Conservation (phyloP, 2,797 vertebrate species). For the Lindbergichthys nudifrons region DNA sequence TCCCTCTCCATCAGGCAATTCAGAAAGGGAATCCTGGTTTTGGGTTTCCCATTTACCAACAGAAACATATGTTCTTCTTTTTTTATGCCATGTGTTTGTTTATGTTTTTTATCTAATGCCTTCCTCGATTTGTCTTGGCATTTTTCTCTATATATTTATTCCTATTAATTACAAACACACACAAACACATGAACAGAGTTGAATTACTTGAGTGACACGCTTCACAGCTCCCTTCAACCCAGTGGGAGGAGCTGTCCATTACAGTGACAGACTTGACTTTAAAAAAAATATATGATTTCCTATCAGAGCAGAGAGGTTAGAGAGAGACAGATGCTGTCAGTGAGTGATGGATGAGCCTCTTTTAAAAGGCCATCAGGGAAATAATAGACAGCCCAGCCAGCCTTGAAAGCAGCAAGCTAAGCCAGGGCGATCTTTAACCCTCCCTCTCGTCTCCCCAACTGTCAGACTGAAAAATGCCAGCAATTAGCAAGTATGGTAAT, state of each 20-base stretch:
- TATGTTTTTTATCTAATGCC: not conserved
- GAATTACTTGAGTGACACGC: conserved; percentile 61
- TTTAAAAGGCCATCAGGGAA: conserved; percentile 73
- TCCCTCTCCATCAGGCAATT: conserved; percentile 45
- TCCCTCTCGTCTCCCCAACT: conserved; percentile 54
- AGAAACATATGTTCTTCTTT: conserved; percentile 26
- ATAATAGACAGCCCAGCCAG: conserved; percentile 65
- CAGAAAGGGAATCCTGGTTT: conserved; percentile 60
- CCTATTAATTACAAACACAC: conserved; percentile 21
- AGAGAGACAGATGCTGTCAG: conserved; percentile 72
- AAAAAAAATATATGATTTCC: conserved; percentile 75
- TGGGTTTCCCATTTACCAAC: conserved; percentile 30
- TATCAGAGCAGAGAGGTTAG: conserved; percentile 70
- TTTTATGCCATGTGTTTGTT: conserved; percentile 16
- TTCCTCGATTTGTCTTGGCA: conserved; percentile 22
- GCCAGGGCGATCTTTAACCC: conserved; percentile 43
- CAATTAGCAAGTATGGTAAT: conserved; percentile 68
- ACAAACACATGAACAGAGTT: not conserved
- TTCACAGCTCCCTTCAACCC: conserved; percentile 59
- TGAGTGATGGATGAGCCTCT: conserved; percentile 76
- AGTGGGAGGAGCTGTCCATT: conserved; percentile 74
- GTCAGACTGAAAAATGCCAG: conserved; percentile 71
- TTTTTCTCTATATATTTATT: conserved; percentile 20
- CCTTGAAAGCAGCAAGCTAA: conserved; percentile 57
- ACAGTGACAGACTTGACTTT: conserved; percentile 72